Evolutionary conservation across 1,140 invertebrate species (phyloP).

Genomic region (Atta colombica): DNA sequence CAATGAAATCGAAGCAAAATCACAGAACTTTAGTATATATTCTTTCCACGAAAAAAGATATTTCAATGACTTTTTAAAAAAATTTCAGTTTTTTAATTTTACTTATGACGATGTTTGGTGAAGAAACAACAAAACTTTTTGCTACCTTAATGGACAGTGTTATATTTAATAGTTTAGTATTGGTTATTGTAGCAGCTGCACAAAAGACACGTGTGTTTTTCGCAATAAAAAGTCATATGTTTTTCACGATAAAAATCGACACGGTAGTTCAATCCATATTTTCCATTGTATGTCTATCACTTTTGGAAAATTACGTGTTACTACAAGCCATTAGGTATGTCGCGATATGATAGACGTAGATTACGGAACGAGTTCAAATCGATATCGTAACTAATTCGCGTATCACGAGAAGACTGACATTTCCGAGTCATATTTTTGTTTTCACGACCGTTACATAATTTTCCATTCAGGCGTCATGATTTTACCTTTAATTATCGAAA

Average conservation of each 20-base stretch:
- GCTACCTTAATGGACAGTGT: neutral
- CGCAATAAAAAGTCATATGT: neutral
- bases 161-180: neutral
- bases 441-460: neutral
- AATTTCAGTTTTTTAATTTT: neutral
- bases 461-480: neutral
- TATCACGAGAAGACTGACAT: neutral
- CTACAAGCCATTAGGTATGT: neutral
- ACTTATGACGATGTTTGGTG: neutral
- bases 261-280: neutral
- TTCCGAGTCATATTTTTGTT: constrained; percentile 2
- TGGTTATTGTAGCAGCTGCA: neutral
- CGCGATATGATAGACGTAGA: neutral
- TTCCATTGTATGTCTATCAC: neutral
- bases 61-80: neutral
- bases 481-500: neutral
- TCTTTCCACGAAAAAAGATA: neutral
- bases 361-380: constrained; percentile 9
- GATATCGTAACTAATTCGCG: constrained; percentile 9
- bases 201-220: neutral
- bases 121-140: neutral
- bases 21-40: neutral
- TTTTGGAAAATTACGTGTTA: neutral
- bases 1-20: neutral
- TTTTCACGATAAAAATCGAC: neutral